These are phyloP conservation scores for Columba livia DNA, from an alignment of 2,113 vertebrate species.

Conservation along the genomic window DNA sequence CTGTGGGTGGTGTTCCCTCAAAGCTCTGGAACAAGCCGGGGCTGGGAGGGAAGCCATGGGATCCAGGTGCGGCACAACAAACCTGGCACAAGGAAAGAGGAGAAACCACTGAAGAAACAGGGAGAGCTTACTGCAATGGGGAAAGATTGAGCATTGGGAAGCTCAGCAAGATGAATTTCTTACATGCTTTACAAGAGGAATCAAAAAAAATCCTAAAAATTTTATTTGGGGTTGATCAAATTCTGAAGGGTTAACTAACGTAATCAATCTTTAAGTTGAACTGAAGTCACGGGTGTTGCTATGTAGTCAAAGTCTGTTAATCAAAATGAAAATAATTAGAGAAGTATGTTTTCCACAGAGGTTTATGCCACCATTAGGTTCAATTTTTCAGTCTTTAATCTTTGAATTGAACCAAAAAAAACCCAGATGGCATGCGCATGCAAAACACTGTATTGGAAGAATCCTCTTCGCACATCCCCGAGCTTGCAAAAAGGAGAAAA, in stretches of 20 bases:
- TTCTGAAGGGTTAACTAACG: neutral
- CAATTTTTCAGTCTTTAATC: slow-evolving; percentile 70
- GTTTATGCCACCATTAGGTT: slow-evolving; percentile 59
- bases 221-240: neutral
- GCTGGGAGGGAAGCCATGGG: neutral
- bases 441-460: neutral
- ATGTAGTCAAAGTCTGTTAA: slow-evolving; percentile 36
- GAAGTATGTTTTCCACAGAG: slow-evolving; percentile 56
- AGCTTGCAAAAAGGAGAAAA: neutral
- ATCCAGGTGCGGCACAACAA: neutral
- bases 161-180: neutral
- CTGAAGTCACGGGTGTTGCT: slow-evolving; percentile 12
- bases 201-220: neutral
- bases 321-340: slow-evolving; percentile 61
- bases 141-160: neutral
- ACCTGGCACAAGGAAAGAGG: neutral
- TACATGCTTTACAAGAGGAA: neutral
- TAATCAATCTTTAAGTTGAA: slow-evolving; percentile 20
- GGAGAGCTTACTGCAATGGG: accelerated
- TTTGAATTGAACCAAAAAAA: slow-evolving; percentile 68
- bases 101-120: too few species aligned
- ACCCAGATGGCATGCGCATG: slow-evolving; percentile 31
- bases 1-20: neutral
- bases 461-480: neutral
- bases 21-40: neutral